A percentile compares a stretch with the other conserved stretches of the same genome.
phyloP scores from a whole-genome alignment of 2,113 vertebrate species.

The Labrus mixtus region DNA sequence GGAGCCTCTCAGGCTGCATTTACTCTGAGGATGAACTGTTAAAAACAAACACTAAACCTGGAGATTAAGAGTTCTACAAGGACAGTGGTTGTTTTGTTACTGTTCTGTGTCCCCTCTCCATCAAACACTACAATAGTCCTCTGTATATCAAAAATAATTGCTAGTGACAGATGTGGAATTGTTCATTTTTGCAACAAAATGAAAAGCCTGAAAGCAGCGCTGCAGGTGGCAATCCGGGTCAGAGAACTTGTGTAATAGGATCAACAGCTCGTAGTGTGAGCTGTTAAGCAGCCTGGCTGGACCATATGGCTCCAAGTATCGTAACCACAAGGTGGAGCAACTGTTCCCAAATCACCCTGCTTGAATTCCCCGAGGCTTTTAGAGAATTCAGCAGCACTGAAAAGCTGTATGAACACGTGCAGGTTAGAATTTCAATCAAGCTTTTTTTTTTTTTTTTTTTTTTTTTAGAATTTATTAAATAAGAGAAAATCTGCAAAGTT shows the following conservation, averaged over 20 bases:
- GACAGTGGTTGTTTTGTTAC: not conserved
- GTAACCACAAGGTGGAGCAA: slow-evolving; percentile 50
- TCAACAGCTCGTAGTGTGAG: not conserved
- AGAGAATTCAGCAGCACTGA: not conserved
- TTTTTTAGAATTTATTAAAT: not conserved
- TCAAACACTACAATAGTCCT: not conserved
- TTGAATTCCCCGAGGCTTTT: not conserved
- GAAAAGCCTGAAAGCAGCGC: not conserved
- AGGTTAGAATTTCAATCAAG: not conserved
- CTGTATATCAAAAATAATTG: not conserved
- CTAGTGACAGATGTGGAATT: not conserved
- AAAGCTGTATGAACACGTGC: not conserved
- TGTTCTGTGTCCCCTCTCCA: not conserved
- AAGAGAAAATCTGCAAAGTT: not conserved
- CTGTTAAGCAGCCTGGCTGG: not conserved
- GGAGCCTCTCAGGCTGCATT: not conserved
- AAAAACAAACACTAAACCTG: not conserved
- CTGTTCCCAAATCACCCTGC: not conserved
- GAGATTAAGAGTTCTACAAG: not conserved
- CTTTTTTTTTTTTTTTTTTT: not conserved
- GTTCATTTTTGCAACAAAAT: not conserved
- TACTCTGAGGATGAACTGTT: not conserved
- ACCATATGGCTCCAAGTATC: not conserved
- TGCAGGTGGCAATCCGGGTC: not conserved
- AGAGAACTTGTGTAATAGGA: slow-evolving; percentile 32